Conservation (phyloP, 2,888 invertebrate species). For the Hirtodrosophila confusa region DNA sequence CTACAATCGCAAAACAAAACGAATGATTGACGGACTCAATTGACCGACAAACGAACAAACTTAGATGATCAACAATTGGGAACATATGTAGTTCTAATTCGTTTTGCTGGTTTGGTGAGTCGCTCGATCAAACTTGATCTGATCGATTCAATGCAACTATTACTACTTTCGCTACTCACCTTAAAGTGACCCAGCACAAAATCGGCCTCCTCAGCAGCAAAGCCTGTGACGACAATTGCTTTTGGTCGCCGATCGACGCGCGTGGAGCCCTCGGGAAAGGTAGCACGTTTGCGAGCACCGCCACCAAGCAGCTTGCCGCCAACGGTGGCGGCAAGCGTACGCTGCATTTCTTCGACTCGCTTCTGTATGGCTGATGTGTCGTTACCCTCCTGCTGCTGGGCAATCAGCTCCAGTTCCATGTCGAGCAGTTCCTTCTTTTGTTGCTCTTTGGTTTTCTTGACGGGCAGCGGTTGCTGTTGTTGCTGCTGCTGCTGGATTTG, state of each 20-base stretch:
- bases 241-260: conserved; percentile 94
- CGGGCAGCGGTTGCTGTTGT: conserved; percentile 73
- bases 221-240: conserved; percentile 93
- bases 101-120: too few relatives aligned
- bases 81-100: too few relatives aligned
- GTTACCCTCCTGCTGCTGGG: conserved; percentile 93
- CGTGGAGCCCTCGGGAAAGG: conserved; percentile 83
- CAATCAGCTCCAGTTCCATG: conserved; percentile 95
- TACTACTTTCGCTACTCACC: conserved; percentile 85
- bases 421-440: conserved; percentile 95
- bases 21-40: too few relatives aligned
- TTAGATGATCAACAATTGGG: too few relatives aligned
- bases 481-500: conserved; percentile 79
- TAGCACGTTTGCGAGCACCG: conserved; percentile 75
- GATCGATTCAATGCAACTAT: too few relatives aligned
- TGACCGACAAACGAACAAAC: too few relatives aligned
- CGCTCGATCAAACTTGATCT: too few relatives aligned
- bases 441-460: conserved; percentile 90
- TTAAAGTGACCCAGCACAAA: conserved; percentile 92
- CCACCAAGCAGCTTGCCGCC: conserved; percentile 51
- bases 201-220: conserved; percentile 92
- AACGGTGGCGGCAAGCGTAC: conserved; percentile 71
- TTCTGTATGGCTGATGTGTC: conserved; percentile 93
- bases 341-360: conserved; percentile 89
- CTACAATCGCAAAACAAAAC: too few relatives aligned